Conservation (phyloP, 2,888 invertebrate genomes). For the Fragum fragum region DNA sequence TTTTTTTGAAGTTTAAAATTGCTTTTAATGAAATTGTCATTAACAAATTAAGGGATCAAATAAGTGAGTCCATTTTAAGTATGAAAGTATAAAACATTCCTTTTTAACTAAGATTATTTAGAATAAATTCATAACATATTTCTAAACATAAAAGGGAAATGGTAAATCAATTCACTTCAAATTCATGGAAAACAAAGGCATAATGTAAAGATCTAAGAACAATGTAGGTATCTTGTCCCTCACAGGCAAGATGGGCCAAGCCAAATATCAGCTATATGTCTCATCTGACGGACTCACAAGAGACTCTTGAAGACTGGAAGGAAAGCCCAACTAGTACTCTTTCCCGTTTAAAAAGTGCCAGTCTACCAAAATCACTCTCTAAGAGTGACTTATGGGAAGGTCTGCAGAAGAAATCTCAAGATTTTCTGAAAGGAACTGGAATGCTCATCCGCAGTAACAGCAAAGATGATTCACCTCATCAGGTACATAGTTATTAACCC, state of each 20-base stretch:
- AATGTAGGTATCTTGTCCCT: slow-evolving; percentile 25
- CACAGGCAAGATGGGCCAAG: slow-evolving; percentile 82
- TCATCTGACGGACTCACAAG: slow-evolving; percentile 78
- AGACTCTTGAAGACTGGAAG: slow-evolving; percentile 82
- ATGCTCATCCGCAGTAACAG: slow-evolving; percentile 80
- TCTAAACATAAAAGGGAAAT: too few relatives aligned
- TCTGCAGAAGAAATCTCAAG: slow-evolving; percentile 82
- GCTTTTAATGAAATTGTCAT: too few relatives aligned
- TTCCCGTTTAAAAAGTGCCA: slow-evolving; percentile 79
- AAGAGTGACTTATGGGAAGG: slow-evolving; percentile 84
- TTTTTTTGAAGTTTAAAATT: too few relatives aligned
- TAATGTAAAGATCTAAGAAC: too few relatives aligned
- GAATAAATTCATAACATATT: too few relatives aligned
- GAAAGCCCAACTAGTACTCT: slow-evolving; percentile 74
- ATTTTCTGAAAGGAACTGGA: slow-evolving; percentile 82
- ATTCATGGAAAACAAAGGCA: too few relatives aligned
- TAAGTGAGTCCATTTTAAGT: too few relatives aligned
- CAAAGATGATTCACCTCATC: slow-evolving; percentile 79
- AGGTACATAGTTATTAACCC: too few relatives aligned
- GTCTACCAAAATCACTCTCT: slow-evolving; percentile 81
- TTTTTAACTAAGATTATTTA: too few relatives aligned
- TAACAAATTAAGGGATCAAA: too few relatives aligned
- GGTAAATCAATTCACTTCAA: too few relatives aligned
- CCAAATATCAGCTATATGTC: slow-evolving; percentile 72
- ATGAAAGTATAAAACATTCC: too few relatives aligned